phyloP scores from a whole-genome alignment of 2,888 invertebrate species.

The Xestia ashworthii region DNA sequence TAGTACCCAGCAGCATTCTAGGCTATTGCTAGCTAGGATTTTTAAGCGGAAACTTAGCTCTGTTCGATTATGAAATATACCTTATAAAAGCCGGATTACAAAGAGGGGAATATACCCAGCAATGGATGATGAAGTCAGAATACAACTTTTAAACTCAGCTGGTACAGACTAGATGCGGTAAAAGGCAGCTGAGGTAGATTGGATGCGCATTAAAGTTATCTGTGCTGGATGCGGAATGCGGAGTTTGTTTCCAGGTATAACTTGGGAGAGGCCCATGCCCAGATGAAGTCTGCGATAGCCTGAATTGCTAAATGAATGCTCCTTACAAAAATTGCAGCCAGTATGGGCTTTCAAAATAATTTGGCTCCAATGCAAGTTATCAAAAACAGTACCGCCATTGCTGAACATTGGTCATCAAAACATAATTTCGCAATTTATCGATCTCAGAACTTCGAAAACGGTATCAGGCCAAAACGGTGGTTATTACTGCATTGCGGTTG shows the following conservation, averaged over 20 bases:
- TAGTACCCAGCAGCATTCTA: constrained; percentile 1
- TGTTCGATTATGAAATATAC: background rate
- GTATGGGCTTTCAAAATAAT: background rate
- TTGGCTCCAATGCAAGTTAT: background rate
- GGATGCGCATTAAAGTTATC: background rate
- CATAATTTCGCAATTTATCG: constrained; percentile 27
- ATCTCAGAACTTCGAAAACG: constrained; percentile 24
- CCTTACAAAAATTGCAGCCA: background rate
- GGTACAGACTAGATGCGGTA: background rate
- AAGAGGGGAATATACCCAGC: background rate
- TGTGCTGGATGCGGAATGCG: background rate
- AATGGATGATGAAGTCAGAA: background rate
- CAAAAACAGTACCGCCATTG: background rate
- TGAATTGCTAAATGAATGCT: background rate
- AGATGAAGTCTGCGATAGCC: background rate
- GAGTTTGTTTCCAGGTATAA: background rate
- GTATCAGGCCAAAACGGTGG: constrained; percentile 19
- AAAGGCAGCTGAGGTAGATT: background rate
- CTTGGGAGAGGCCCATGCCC: background rate
- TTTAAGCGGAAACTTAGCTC: background rate
- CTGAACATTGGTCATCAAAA: constrained; percentile 18
- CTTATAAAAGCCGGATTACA: background rate
- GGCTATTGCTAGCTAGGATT: background rate
- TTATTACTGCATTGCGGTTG: constrained; percentile 40
- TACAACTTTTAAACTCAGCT: background rate